Percentiles rank a stretch among this genome's conserved stretches.
Conservation (phyloP, 1,140 invertebrate genomes). For the Macrosteles quadrilineatus region DNA sequence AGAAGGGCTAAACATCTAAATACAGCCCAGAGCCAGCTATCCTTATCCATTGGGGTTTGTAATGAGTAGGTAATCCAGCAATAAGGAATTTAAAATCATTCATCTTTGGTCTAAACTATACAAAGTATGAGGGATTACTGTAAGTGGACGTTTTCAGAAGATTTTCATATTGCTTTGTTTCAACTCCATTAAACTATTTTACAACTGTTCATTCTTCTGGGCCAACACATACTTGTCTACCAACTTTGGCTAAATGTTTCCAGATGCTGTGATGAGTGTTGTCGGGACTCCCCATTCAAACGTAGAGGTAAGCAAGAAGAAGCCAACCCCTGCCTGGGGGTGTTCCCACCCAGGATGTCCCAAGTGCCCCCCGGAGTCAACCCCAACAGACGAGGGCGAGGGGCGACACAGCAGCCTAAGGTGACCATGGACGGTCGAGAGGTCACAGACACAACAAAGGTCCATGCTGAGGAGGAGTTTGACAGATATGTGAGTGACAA, state of each 20-base stretch:
- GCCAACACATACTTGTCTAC: too few relatives aligned
- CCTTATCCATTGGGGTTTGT: too few relatives aligned
- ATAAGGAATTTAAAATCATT: too few relatives aligned
- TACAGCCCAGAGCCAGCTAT: too few relatives aligned
- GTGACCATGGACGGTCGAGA: neutral
- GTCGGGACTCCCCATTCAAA: neutral
- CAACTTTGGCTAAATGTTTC: neutral
- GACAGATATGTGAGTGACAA: slow-evolving; percentile 23
- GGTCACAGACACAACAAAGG: neutral
- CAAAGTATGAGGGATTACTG: too few relatives aligned
- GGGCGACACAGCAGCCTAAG: neutral
- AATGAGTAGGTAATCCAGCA: too few relatives aligned
- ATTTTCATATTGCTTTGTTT: too few relatives aligned
- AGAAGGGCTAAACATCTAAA: too few relatives aligned
- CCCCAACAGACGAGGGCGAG: neutral
- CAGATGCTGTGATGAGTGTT: slow-evolving; percentile 19
- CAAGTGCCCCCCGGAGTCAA: slow-evolving; percentile 1
- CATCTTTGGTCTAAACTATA: too few relatives aligned
- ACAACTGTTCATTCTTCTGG: too few relatives aligned
- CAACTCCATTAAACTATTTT: too few relatives aligned
- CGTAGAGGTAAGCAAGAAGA: neutral
- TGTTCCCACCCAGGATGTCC: neutral
- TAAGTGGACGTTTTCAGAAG: too few relatives aligned
- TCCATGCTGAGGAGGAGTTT: slow-evolving; percentile 2
- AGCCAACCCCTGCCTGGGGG: neutral